Evolutionary conservation across 2,888 invertebrate genomes (phyloP).

Genomic region (Trisateles emortualis): DNA sequence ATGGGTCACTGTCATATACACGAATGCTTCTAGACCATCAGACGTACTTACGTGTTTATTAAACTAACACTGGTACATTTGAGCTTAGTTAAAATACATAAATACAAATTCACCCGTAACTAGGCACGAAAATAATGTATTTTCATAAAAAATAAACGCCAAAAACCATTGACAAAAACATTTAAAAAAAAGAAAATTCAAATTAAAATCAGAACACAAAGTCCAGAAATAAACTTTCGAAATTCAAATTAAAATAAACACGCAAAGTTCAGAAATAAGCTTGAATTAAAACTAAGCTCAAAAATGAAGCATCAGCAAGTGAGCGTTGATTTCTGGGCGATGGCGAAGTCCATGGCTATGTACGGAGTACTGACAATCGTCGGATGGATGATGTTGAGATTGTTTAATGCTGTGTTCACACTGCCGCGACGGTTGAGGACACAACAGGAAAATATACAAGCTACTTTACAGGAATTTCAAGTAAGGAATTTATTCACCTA

Average conservation of each 20-base stretch:
- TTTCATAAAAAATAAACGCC: too few species aligned
- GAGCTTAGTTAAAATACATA: neutral
- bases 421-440: constrained; percentile 87
- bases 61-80: neutral
- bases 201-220: neutral
- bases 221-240: too few species aligned
- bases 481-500: constrained; percentile 48
- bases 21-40: constrained; percentile 46
- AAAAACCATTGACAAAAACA: too few species aligned
- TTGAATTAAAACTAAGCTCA: neutral
- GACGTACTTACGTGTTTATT: constrained; percentile 25
- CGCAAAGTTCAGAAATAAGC: neutral
- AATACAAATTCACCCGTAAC: neutral
- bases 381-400: constrained; percentile 89
- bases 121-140: neutral
- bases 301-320: constrained; percentile 90
- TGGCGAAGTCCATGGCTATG: constrained; percentile 88
- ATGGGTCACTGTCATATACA: constrained; percentile 69
- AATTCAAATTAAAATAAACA: neutral
- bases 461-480: constrained; percentile 83
- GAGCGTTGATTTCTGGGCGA: constrained; percentile 89
- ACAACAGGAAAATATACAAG: constrained; percentile 83
- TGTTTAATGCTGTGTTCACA: constrained; percentile 89
- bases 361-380: constrained; percentile 88
- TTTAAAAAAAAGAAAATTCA: neutral